Base-by-base conservation (phyloP, 1,140 invertebrate genomes). In the Phocides pigmalion region DNA sequence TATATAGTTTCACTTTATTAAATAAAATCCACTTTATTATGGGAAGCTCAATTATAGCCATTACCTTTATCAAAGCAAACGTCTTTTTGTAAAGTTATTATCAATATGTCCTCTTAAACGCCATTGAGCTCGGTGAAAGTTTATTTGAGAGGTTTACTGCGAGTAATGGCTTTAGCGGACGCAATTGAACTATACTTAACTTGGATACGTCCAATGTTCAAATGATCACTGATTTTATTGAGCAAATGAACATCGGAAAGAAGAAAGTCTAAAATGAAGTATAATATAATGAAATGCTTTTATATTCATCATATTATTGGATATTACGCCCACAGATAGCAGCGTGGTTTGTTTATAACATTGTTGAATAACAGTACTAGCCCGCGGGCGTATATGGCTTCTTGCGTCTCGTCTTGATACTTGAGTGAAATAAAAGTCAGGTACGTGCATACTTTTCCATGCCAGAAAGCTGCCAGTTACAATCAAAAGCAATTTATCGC, bases 71-170 rank as follows among this genome's bases (percentile, higher is more conserved):
- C 63, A 32, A 64, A 58, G 59, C 20, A 47, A 62, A 61, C 56
- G 56, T 61, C 47, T 64, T 70, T 71, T 76, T 71, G 63, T 62
- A 64, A 64, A 64, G 56, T 65, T 70, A 68, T 61, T 65, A 68
- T 70, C 56, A 61, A 61, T 61, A 47, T 49, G 56, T 59, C 69
- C 61, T 64, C 63, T 68, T 68, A 63, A 68, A 70, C 49, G 32
- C 46, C 50, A 53, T 69, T 64, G 61, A 61, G 71, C 56, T 61
- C 37, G 74, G 81, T 76, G 76, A 83, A 83, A 83, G 79, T 70
- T 72, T 69, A 76, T 69, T 75, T 61, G 59, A 69, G 56, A 63
- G 58, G 54, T 70, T 74, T 69, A 71, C 70, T 59, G 20, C 51
- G 56, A 53, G 67, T 75, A 70, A 76, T 67, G 46, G 53, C 56